Conservation (phyloP, 1,140 invertebrate genomes). For the Capitella teleta region DNA sequence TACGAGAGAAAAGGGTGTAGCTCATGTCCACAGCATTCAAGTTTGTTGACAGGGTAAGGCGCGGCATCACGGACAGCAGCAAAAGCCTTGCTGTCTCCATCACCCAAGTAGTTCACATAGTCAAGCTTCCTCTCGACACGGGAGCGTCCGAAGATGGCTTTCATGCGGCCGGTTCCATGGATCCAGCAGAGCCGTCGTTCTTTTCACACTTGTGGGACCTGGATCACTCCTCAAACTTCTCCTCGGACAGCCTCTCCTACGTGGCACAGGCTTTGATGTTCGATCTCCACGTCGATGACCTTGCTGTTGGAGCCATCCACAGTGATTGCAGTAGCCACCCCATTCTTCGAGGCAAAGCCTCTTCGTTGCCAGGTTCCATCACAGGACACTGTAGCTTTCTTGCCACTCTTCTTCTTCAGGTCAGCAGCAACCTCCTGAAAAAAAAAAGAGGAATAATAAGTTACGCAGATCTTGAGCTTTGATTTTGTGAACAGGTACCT, state of each 20-base stretch:
- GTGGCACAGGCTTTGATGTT: background rate
- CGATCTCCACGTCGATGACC: conserved; percentile 3
- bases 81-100: conserved; percentile 12
- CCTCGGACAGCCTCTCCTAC: background rate
- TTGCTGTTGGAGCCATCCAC: conserved; percentile 2
- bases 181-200: conserved; percentile 20
- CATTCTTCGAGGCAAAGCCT: conserved; percentile 9
- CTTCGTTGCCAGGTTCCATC: background rate
- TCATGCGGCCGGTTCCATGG: conserved; percentile 17
- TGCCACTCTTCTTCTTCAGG: background rate
- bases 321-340: conserved; percentile 7
- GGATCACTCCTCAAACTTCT: background rate
- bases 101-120: conserved; percentile 7
- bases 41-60: too few relatives aligned
- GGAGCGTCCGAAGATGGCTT: conserved; percentile 8
- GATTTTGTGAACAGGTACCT: background rate
- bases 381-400: conserved; percentile 1
- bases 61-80: too few relatives aligned
- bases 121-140: background rate
- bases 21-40: too few relatives aligned
- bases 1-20: too few relatives aligned
- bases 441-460: too few relatives aligned
- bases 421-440: too few relatives aligned
- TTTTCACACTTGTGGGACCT: conserved; percentile 1
- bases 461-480: too few relatives aligned